Conservation (phyloP, 2,797 vertebrate genomes). For the Enteromius unitaeniatus region DNA sequence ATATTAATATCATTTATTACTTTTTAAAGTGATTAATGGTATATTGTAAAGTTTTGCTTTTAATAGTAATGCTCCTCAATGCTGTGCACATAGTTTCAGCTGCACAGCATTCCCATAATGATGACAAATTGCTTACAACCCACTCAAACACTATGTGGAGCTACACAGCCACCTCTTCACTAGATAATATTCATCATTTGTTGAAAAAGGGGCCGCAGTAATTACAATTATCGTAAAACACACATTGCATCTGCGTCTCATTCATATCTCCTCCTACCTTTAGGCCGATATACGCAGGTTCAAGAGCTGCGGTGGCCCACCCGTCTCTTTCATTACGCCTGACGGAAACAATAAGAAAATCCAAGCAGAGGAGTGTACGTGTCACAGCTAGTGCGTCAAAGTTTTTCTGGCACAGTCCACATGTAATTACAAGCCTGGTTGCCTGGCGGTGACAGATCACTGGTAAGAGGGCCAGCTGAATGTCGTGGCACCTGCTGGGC, state of each 20-base stretch:
- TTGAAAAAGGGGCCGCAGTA: conserved; percentile 26
- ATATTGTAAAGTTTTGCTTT: conserved; percentile 13
- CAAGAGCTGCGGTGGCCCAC: conserved; percentile 61
- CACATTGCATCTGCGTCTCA: conserved; percentile 4
- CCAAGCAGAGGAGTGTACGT: conserved; percentile 67
- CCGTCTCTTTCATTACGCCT: conserved; percentile 76
- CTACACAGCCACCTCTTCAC: conserved; percentile 5
- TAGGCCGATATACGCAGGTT: background rate
- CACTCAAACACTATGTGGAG: background rate
- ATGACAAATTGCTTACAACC: conserved; percentile 41
- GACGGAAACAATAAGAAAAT: conserved; percentile 78
- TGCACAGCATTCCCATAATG: conserved; percentile 24
- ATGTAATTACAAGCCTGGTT: conserved; percentile 83
- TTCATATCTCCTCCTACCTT: conserved; percentile 18
- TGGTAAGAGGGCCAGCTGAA: conserved; percentile 76
- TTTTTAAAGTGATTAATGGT: background rate
- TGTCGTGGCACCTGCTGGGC: conserved; percentile 72
- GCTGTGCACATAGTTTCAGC: conserved; percentile 10
- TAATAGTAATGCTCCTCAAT: conserved; percentile 23
- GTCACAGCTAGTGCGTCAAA: conserved; percentile 58
- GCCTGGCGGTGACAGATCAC: conserved; percentile 82
- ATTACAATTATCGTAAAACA: conserved; percentile 35
- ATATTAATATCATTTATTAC: background rate
- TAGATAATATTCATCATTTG: conserved; percentile 39
- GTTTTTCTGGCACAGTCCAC: conserved; percentile 73